Evolutionary conservation across 2,797 vertebrate genomes (phyloP).

Genomic region (Hephaestus fuliginosus): DNA sequence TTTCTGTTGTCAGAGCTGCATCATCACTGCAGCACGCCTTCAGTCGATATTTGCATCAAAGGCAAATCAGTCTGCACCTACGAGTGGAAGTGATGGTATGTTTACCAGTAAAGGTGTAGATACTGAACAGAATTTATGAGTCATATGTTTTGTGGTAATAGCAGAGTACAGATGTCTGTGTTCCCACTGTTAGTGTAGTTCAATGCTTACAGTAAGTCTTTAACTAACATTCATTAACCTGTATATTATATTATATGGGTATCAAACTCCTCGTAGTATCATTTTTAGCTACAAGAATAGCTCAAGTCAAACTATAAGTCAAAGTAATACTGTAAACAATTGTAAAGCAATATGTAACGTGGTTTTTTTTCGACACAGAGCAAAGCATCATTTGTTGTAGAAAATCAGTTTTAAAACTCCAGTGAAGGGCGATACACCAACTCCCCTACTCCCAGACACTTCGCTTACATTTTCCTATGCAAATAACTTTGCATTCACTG

Average conservation of each 20-base stretch:
- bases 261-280: not conserved
- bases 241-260: not conserved
- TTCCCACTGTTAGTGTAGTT: not conserved
- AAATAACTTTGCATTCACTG: constrained; percentile 85
- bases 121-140: not conserved
- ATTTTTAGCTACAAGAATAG: not conserved
- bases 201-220: too few species aligned
- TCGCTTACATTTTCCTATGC: constrained; percentile 83
- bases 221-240: not conserved
- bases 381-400: not conserved
- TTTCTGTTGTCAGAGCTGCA: constrained; percentile 37
- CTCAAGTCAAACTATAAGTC: not conserved
- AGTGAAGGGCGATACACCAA: not conserved
- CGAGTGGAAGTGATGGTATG: constrained; percentile 29
- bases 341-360: not conserved
- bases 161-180: not conserved
- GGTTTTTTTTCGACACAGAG: not conserved
- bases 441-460: constrained; percentile 46
- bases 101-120: not conserved
- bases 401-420: constrained; percentile 15
- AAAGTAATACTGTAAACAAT: not conserved
- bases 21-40: constrained; percentile 46
- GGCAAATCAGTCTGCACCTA: constrained; percentile 77
- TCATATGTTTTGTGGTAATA: not conserved
- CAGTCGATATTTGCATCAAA: constrained; percentile 86